These are phyloP conservation scores for Drosophila truncata DNA, from an alignment of 1,140 invertebrate species.

Conservation along the genomic window DNA sequence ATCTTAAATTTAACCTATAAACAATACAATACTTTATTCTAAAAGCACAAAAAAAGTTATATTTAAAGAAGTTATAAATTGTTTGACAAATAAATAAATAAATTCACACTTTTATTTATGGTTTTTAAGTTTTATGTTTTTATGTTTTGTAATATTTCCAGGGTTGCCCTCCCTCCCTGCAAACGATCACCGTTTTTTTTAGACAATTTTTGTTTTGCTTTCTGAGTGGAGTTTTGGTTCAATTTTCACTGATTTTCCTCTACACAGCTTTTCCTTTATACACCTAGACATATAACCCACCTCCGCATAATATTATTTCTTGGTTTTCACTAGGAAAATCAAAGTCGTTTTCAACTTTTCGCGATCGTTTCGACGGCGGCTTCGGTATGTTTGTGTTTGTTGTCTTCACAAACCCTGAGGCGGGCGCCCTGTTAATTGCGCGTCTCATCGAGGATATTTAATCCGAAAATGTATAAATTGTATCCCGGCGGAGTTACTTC, in stretches of 20 bases:
- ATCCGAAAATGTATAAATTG: conserved; percentile 1
- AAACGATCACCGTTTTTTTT: background rate
- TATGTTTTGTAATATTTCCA: background rate
- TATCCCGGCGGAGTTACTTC: background rate
- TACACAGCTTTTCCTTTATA: background rate
- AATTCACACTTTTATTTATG: background rate
- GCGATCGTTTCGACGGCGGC: conserved; percentile 5
- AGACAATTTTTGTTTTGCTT: conserved; percentile 3
- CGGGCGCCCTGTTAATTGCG: conserved; percentile 24
- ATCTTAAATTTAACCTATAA: background rate
- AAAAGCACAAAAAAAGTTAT: too few species aligned
- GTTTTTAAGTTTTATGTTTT: background rate
- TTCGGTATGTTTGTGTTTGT: conserved; percentile 5
- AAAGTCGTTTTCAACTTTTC: conserved; percentile 47
- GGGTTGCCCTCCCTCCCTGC: conserved; percentile 3
- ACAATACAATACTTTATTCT: background rate
- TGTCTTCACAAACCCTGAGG: conserved; percentile 5
- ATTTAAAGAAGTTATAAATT: background rate
- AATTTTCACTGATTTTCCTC: background rate
- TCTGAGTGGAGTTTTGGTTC: background rate
- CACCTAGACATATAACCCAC: conserved; percentile 24
- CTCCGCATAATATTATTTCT: conserved; percentile 72
- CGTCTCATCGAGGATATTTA: conserved; percentile 39
- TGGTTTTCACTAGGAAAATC: conserved; percentile 64
- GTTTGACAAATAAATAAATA: background rate